phyloP scores from a whole-genome alignment of 2,888 invertebrate species.

The Pardosa pseudoannulata region DNA sequence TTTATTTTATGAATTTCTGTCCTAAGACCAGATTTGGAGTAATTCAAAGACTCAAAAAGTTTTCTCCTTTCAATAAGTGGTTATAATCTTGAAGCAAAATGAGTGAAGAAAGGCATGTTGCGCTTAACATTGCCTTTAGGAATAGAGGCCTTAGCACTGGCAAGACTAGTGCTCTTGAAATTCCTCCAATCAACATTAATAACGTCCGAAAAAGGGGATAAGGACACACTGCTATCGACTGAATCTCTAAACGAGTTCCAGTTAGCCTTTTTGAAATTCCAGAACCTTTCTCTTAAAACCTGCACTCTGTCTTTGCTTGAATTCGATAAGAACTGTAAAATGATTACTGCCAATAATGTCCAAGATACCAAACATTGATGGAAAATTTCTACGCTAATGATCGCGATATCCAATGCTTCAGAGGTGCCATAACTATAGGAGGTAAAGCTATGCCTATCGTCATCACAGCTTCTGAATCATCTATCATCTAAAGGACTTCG shows the following conservation, averaged over 20 bases:
- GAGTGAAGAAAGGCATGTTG: constrained; percentile 19
- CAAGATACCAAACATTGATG: too few relatives aligned
- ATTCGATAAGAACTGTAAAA: constrained; percentile 13
- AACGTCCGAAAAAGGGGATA: not conserved
- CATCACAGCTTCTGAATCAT: constrained; percentile 18
- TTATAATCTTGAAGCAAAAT: constrained; percentile 2
- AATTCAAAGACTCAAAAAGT: not conserved
- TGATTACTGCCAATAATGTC: too few relatives aligned
- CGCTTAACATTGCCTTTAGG: constrained; percentile 27
- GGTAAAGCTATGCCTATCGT: constrained; percentile 7
- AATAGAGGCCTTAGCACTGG: constrained; percentile 3
- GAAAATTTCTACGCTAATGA: not conserved
- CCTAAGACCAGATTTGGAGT: not conserved
- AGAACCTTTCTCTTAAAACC: not conserved
- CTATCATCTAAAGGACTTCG: constrained; percentile 29
- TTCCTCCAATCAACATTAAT: constrained; percentile 11
- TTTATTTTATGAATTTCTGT: constrained; percentile 35
- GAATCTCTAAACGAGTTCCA: too few relatives aligned
- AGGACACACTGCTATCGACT: not conserved
- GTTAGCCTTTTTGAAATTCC: constrained; percentile 17
- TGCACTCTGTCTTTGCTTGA: constrained; percentile 23
- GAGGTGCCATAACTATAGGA: constrained; percentile 36
- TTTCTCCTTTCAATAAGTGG: constrained; percentile 27
- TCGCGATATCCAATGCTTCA: constrained; percentile 17
- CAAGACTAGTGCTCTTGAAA: constrained; percentile 4